A percentile compares a stretch with the other conserved stretches of the same genome.
Evolutionary conservation across 2,797 vertebrate species (phyloP).

Genomic region (Pseudomugil tenellus): DNA sequence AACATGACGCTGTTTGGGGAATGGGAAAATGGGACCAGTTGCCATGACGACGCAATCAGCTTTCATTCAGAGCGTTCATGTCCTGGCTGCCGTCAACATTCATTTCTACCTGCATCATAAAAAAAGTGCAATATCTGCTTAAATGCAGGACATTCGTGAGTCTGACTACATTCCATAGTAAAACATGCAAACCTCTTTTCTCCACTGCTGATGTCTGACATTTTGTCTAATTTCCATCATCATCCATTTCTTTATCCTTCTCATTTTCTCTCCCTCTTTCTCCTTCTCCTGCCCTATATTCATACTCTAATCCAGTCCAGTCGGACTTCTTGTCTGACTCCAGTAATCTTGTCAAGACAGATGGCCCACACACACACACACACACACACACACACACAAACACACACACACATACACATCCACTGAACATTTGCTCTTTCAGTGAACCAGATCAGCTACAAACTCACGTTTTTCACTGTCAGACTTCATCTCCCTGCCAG

Average conservation of each 20-base stretch:
- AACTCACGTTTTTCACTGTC: constrained; percentile 55
- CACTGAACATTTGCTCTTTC: constrained; percentile 41
- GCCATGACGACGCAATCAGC: constrained; percentile 80
- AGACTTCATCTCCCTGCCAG: constrained; percentile 6
- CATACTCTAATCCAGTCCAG: constrained; percentile 75
- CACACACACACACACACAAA: constrained; percentile 38
- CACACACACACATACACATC: constrained; percentile 41
- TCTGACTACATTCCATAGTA: background rate
- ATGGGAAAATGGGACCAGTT: constrained; percentile 72
- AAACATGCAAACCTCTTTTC: background rate
- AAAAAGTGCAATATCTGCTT: constrained; percentile 24
- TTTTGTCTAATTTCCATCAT: constrained; percentile 21
- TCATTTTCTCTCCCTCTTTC: constrained; percentile 20
- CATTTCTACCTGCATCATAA: constrained; percentile 54
- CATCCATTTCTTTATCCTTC: constrained; percentile 14
- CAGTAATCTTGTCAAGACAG: constrained; percentile 87
- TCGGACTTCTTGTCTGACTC: constrained; percentile 79
- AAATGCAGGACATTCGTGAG: background rate
- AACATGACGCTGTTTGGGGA: constrained; percentile 39
- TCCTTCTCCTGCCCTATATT: constrained; percentile 74
- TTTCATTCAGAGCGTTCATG: constrained; percentile 61
- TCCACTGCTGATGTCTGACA: background rate
- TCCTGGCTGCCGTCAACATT: constrained; percentile 58
- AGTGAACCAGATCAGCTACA: constrained; percentile 66
- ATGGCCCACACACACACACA: constrained; percentile 69